phyloP scores from a whole-genome alignment of 1,140 invertebrate genomes.

The Orchesella cincta region DNA sequence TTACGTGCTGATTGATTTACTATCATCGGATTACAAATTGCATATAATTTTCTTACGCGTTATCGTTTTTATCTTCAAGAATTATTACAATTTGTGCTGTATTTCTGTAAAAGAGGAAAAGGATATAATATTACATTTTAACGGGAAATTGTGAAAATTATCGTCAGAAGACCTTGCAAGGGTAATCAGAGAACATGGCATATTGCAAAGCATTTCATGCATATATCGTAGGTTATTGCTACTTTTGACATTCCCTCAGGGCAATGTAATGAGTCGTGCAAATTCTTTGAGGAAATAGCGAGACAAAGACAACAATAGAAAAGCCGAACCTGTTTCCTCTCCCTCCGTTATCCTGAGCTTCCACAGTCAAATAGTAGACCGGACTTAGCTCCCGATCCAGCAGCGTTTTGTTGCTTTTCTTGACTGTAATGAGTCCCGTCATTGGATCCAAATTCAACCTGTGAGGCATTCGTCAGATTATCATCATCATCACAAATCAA shows the following conservation, averaged over 20 bases:
- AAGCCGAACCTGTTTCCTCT: slow-evolving; percentile 72
- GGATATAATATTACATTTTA: no score
- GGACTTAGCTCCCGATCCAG: slow-evolving; percentile 86
- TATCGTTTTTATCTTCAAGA: slow-evolving; percentile 86
- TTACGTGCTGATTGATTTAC: slow-evolving; percentile 12
- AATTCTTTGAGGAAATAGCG: no score
- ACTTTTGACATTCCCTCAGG: no score
- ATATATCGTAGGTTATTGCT: no score
- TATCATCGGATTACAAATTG: slow-evolving; percentile 1
- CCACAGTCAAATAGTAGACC: slow-evolving; percentile 85
- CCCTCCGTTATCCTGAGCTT: slow-evolving; percentile 84
- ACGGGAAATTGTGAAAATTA: no score
- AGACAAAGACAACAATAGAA: no score
- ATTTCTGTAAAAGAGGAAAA: slow-evolving; percentile 65
- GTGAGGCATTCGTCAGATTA: slow-evolving; percentile 42
- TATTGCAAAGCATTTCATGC: no score
- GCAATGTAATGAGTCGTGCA: no score
- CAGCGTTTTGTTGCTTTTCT: slow-evolving; percentile 66
- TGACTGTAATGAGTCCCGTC: slow-evolving; percentile 80
- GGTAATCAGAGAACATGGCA: no score
- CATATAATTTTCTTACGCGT: slow-evolving; percentile 57
- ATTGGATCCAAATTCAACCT: slow-evolving; percentile 79
- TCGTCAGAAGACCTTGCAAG: no score
- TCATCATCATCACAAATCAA: neutral
- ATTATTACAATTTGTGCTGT: slow-evolving; percentile 82